A percentile compares a stretch with the other conserved stretches of the same genome.
phyloP scores from a whole-genome alignment of 2,113 vertebrate genomes.

The Elaphurus davidianus region DNA sequence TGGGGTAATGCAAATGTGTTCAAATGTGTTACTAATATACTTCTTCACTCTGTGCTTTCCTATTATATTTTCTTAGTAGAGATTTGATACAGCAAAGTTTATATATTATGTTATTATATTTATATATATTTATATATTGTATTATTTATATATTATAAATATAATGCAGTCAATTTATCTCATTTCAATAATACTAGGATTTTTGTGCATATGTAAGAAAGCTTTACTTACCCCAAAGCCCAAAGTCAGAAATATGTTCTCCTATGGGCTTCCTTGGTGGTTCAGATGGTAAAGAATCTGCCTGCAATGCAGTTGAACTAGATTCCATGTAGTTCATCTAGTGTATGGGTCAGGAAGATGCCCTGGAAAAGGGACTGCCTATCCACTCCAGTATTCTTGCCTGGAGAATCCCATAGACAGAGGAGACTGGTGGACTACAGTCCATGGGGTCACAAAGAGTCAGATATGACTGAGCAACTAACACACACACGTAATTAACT shows the following conservation, averaged over 20 bases:
- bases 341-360: background rate
- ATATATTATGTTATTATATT: background rate
- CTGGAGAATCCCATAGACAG: background rate
- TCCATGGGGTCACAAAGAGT: background rate
- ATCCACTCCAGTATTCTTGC: background rate
- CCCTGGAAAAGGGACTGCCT: background rate
- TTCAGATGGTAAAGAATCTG: background rate
- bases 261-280: background rate
- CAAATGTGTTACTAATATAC: background rate
- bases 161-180: background rate
- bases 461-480: background rate
- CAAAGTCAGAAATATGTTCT: background rate
- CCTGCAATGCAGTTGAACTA: background rate
- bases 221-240: background rate
- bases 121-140: no score
- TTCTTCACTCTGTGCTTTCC: background rate
- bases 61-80: background rate
- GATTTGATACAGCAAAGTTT: background rate
- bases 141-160: no score
- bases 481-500: background rate
- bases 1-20: background rate
- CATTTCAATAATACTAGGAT: background rate
- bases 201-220: background rate
- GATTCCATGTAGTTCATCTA: background rate
- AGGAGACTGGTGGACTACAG: background rate